A percentile compares a stretch with the other conserved stretches of the same genome.
Conservation (phyloP, 2,113 vertebrate species). For the Clarias magur region DNA sequence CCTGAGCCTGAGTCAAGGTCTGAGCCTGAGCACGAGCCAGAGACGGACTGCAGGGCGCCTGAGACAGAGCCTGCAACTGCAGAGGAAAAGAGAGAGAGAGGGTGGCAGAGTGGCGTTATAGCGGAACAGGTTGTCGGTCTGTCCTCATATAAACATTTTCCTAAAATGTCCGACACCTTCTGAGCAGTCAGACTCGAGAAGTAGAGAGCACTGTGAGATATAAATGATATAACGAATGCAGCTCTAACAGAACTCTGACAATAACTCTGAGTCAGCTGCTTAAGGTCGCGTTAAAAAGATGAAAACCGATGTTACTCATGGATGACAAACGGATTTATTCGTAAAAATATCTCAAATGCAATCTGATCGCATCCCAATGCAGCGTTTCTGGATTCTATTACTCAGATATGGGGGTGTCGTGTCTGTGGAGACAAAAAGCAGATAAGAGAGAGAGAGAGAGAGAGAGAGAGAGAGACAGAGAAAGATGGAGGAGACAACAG, state of each 20-base stretch:
- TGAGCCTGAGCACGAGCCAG: slow-evolving; percentile 54
- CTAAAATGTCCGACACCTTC: neutral
- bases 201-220: neutral
- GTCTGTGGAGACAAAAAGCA: no score
- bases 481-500: neutral
- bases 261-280: neutral
- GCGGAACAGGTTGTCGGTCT: neutral
- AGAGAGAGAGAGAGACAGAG: neutral
- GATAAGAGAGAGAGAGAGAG: no score
- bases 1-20: slow-evolving; percentile 62
- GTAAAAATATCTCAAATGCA: neutral
- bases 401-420: neutral
- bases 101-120: neutral
- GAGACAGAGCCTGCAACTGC: slow-evolving; percentile 67
- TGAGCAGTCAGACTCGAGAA: neutral
- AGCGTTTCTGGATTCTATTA: neutral
- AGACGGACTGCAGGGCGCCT: slow-evolving; percentile 66
- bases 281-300: neutral
- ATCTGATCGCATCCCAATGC: neutral
- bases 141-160: neutral
- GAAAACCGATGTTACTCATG: neutral
- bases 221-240: neutral
- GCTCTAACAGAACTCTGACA: no score
- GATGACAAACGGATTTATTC: neutral
- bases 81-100: neutral